Base-by-base conservation (phyloP, 2,888 invertebrate genomes). In the Cheilosia urbana region DNA sequence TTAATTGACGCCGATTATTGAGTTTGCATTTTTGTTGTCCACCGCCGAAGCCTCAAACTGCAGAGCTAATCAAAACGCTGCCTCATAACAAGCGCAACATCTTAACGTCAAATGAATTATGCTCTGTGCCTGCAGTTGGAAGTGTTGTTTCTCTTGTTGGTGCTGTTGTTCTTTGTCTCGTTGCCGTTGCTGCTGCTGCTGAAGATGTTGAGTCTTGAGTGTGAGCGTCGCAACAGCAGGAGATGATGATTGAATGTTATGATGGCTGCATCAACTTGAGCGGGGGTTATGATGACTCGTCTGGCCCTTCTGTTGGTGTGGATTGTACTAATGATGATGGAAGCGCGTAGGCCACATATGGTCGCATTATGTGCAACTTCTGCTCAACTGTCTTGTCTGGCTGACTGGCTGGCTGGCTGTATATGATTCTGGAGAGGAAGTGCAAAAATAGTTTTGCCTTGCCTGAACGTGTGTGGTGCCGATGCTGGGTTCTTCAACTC, bases 341-440 rank as follows among this genome's bases (percentile, higher is more conserved):
- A 85, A 77, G 85, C 81, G 85, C 85, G 85, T 85, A 85, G 85
- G 85, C 85, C 85, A 85, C 85, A 85, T 81, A 85, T 85, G 85
- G 81, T 27, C 62, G 81, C 85, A 66, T 77, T 55, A 85, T 85
- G 84, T 80, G 84, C 58, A 58, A 75, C 84, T 71, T 51, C 65
- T 73, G 51, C 13, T 62, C n/a, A 9, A 72, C 51, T 24, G 66
- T 21, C 21, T 34, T 27, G 30, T 53, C 30, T 40, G 47, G 17
- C 7, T 17, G 45, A 7, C 42, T 30, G 5, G 30, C 6, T 30
- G 30, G 19, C 13, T 42, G 5, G 5, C 27, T 27, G 6, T 49
- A 21, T 13, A 49, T 42, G 49, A 58, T 34, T 62, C 37, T 5
- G 37, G 40, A 45, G 58, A 77, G 85, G 81, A 85, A 81, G 77